Evolutionary conservation across 1,140 invertebrate genomes (phyloP), one percentile per base, ranked within the genome.

Genomic region (Drosophila sucinea): DNA sequence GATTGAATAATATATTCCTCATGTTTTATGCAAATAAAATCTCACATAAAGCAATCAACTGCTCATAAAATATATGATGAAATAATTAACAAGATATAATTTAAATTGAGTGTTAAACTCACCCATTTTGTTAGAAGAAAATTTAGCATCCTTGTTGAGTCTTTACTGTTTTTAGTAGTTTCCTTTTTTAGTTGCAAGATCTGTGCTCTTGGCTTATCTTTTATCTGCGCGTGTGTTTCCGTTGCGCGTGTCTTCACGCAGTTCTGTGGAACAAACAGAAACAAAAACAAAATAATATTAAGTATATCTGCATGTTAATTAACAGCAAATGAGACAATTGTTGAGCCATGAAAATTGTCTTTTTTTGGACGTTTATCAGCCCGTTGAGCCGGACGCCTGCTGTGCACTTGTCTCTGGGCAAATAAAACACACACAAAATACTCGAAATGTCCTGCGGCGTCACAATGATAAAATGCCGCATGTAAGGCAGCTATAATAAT

Each of bases 301-400:
- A 51, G 47, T 44, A 72, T 67, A 72, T 67, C 79, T 58, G 66
- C 70, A 79, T 73, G 65, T 76, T 89, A 87, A 87, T 87, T 87
- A 89, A 73, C 65, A 62, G 54, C 80, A 80, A 87, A 73, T 70
- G 79, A 69, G 73, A 83, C 66, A 70, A 75, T 84, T 77, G 57
- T 51, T 60, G 62, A 38, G 30, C 58, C 58, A 35, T 35, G 29
- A 60, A 57, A 60, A 25, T 68, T 27, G 38, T 63, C 44, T 55
- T 58, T 11, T 47, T 66, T n/a, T 11, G 41, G 30, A n/a, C 38
- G 44, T 63, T 68, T 70, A 70, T 70, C 67, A 68, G 68, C 17
- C 51, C 17, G 33, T 35, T 41, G 25, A 29, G 60, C 40, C 67
- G 25, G 32, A 17, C 47, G 73, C 67, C 77, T 65, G 67, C 78